Evolutionary conservation across 2,113 vertebrate genomes (phyloP), one percentile per base, ranked within the genome.

Genomic region (Thalassarche chlororhynchos): DNA sequence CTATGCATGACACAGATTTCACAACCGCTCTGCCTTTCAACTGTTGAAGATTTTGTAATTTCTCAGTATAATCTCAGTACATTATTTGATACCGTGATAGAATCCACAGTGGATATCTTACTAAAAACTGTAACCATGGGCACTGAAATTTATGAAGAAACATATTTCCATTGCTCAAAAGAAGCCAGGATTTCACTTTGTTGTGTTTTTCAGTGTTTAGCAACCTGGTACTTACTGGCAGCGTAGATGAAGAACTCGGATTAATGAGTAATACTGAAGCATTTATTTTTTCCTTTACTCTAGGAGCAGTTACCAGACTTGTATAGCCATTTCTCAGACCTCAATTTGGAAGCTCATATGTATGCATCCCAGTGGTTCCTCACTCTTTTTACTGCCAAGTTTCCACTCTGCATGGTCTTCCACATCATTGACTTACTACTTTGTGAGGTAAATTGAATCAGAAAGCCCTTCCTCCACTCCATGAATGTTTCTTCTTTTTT

Each of bases 341-440:
- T 99, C 96, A 99, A 98, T 96, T 96, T 99, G 97, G 99, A 99
- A 97, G 99, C 99, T 65, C 99, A 99, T 95, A 99, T 99, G 99
- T 99, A 99, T 16, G 99, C 99, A 23, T 99, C 99, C 54, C 99
- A 99, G 97, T 99, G 99, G 99, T 99, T 99, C 96, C 99, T 99
- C 97, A 99, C 99, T 3, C 99, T 99, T 65, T 99, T 99, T 90
- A 99, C 99, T n/a, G 99, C 99, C 98, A 99, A 99, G 98, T 99
- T 99, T 94, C 99, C 99, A 17, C 99, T 99, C 95, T 99, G 99
- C 98, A 99, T 99, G 99, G 99, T 99, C 97, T 99, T 99, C 98
- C 99, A 99, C 98, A 99, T 99, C 98, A 99, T 99, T 65, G 99
- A 99, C 98, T 98, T 99, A 93, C 99, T 99, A 68, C 99, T 99